phyloP scores from a whole-genome alignment of 2,113 vertebrate species.

The Marmota flaviventris region DNA sequence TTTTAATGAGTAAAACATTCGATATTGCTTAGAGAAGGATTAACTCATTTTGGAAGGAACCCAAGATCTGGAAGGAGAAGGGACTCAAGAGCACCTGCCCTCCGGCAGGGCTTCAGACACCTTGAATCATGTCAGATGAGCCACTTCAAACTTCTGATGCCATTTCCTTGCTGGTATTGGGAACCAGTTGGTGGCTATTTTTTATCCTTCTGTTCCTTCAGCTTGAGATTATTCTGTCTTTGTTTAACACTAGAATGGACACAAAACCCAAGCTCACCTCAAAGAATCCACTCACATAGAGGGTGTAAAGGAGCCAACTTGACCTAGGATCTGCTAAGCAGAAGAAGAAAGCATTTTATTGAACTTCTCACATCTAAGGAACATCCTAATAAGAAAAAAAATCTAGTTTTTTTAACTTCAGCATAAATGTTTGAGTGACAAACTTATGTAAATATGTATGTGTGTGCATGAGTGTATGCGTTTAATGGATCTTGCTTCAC shows the following conservation, averaged over 20 bases:
- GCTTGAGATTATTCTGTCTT: not conserved
- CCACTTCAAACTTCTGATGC: not conserved
- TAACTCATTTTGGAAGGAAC: not conserved
- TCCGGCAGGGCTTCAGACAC: not conserved
- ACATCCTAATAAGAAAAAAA: not conserved
- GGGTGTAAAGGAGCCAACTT: not conserved
- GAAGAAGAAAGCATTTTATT: not conserved
- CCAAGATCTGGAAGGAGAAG: not conserved
- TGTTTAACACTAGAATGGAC: not conserved
- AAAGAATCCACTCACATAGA: not conserved
- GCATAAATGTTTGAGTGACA: no score
- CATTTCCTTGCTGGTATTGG: not conserved
- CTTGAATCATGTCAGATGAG: not conserved
- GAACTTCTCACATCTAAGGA: not conserved
- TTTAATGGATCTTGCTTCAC: not conserved
- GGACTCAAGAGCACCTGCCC: not conserved
- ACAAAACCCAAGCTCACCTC: not conserved
- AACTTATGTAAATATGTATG: no score
- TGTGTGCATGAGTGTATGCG: not conserved
- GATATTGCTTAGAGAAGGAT: not conserved
- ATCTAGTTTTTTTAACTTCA: no score
- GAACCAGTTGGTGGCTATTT: not conserved
- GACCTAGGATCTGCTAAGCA: not conserved
- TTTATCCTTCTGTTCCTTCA: not conserved
- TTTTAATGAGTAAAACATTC: not conserved